A percentile compares a stretch with the other conserved stretches of the same genome.
Evolutionary conservation across 2,888 invertebrate genomes (phyloP).

Genomic region (Melolontha melolontha): DNA sequence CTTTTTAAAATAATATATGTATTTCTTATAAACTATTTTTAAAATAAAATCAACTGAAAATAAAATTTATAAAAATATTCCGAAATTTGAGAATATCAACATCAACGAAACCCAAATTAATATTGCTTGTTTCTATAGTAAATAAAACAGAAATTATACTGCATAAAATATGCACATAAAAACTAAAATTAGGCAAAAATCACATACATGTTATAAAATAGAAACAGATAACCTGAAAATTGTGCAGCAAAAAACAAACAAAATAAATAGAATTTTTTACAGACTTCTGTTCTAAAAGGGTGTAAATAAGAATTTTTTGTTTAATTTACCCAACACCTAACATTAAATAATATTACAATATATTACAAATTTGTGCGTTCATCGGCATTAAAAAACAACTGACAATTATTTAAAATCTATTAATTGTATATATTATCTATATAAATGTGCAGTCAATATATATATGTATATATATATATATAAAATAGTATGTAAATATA

Average conservation of each 20-base stretch:
- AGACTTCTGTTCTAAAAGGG: constrained; percentile 12
- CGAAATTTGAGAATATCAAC: too few relatives aligned
- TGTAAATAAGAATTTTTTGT: constrained; percentile 24
- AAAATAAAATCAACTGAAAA: too few relatives aligned
- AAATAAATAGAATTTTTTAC: constrained; percentile 41
- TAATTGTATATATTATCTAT: constrained; percentile 57
- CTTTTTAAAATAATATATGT: too few relatives aligned
- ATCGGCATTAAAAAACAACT: constrained; percentile 41
- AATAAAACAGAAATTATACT: constrained; percentile 24
- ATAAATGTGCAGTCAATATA: constrained; percentile 63
- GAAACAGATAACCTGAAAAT: constrained; percentile 32
- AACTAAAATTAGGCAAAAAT: constrained; percentile 35
- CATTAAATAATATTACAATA: constrained; percentile 48
- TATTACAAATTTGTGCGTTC: constrained; percentile 46
- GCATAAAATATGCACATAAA: constrained; percentile 26
- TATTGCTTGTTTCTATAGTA: neutral
- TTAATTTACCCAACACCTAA: constrained; percentile 47
- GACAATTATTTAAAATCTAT: constrained; percentile 41
- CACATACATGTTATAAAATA: constrained; percentile 28
- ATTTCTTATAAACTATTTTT: too few relatives aligned
- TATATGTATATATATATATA: constrained; percentile 45
- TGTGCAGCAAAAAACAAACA: constrained; percentile 29
- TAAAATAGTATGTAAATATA: constrained; percentile 45
- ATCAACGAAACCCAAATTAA: neutral
- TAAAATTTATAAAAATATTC: too few relatives aligned